phyloP scores from a whole-genome alignment of 2,888 invertebrate species.

The Sarcophaga variegata region DNA sequence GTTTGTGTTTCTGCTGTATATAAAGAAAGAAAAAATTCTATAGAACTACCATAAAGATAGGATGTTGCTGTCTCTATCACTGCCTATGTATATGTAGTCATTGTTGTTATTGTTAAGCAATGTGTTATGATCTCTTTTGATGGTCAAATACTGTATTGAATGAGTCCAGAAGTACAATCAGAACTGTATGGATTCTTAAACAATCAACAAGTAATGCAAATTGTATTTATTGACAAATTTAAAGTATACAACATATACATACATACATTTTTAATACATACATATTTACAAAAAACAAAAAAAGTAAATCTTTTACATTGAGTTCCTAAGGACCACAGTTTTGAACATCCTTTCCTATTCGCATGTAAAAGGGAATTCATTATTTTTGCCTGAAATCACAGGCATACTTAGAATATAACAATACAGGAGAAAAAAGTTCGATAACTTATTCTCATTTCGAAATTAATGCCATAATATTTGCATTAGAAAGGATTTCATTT shows the following conservation, averaged over 20 bases:
- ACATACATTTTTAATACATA: background rate
- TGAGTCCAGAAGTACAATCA: background rate
- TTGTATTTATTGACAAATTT: constrained; percentile 16
- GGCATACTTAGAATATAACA: too few relatives aligned
- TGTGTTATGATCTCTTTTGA: constrained; percentile 44
- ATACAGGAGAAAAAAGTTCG: too few relatives aligned
- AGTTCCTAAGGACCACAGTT: background rate
- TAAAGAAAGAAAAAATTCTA: background rate
- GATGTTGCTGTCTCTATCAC: background rate
- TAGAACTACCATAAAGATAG: background rate
- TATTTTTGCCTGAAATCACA: too few relatives aligned
- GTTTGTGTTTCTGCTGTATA: background rate
- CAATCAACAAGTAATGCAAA: constrained; percentile 28
- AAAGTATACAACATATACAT: background rate
- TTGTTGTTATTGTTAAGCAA: constrained; percentile 43
- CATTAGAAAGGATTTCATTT: too few relatives aligned
- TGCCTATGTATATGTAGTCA: background rate
- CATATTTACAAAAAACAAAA: background rate
- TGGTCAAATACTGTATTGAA: constrained; percentile 27
- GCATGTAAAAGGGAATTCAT: too few relatives aligned
- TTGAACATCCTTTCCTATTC: too few relatives aligned
- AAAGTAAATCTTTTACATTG: background rate
- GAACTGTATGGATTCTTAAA: background rate
- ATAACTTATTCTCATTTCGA: too few relatives aligned
- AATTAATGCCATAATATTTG: too few relatives aligned